Evolutionary conservation across 2,888 invertebrate genomes (phyloP).

Genomic region (Griposia aprilina): DNA sequence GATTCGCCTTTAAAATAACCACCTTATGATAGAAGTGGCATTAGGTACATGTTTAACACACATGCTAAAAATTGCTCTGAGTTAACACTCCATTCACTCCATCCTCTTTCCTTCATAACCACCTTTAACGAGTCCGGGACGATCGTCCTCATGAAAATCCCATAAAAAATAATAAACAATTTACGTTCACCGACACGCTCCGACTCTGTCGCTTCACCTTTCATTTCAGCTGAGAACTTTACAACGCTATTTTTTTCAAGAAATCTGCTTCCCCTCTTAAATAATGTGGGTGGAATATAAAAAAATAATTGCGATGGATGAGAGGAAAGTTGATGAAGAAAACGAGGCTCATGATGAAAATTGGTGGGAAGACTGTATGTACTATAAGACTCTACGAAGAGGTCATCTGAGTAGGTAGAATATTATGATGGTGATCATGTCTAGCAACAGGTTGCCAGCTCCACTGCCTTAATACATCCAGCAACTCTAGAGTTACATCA

Average conservation of each 20-base stretch:
- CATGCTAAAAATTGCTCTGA: not conserved
- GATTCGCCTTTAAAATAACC: not conserved
- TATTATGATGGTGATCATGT: not conserved
- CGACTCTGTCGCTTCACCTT: slow-evolving; percentile 80
- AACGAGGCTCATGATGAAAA: not conserved
- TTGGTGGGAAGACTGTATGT: not conserved
- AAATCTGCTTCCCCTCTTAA: slow-evolving; percentile 56
- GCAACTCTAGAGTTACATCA: not conserved
- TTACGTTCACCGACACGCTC: slow-evolving; percentile 89
- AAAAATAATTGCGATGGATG: slow-evolving; percentile 53
- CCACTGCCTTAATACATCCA: not conserved
- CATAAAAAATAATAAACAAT: slow-evolving; percentile 90
- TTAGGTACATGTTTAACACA: not conserved
- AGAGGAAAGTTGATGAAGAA: slow-evolving; percentile 17
- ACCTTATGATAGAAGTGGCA: not conserved
- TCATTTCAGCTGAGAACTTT: slow-evolving; percentile 74
- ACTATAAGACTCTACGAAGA: not conserved
- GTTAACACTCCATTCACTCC: slow-evolving; percentile 27
- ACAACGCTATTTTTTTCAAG: slow-evolving; percentile 63
- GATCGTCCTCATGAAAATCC: slow-evolving; percentile 83
- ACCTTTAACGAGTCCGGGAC: slow-evolving; percentile 76
- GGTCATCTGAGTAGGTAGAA: not conserved
- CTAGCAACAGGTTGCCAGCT: not conserved
- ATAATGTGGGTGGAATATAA: slow-evolving; percentile 49
- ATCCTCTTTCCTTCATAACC: slow-evolving; percentile 21